phyloP scores from a whole-genome alignment of 2,888 invertebrate species.

The Hydroisotoma schaefferi region DNA sequence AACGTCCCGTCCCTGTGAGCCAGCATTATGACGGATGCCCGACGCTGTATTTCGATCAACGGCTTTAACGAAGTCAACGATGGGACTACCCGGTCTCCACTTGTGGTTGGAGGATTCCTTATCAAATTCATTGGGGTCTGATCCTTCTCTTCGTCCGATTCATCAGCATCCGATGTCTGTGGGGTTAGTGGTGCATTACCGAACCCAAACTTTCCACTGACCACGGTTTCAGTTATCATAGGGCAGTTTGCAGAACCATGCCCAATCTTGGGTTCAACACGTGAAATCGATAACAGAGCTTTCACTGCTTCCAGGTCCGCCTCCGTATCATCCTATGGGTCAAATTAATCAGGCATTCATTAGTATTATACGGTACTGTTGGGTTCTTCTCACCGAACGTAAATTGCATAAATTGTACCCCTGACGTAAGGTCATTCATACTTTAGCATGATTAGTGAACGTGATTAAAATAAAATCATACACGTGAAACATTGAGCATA shows the following conservation, averaged over 20 bases:
- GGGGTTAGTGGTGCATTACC: conserved; percentile 64
- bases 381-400: too few species aligned
- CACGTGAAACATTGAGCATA: too few species aligned
- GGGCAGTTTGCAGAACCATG: conserved; percentile 6
- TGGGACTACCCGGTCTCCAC: not conserved
- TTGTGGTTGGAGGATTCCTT: not conserved
- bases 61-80: not conserved
- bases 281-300: conserved; percentile 52
- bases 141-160: conserved; percentile 37
- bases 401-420: too few species aligned
- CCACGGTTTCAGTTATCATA: conserved; percentile 17
- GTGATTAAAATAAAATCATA: too few species aligned
- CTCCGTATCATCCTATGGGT: conserved; percentile 49
- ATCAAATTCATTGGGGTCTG: conserved; percentile 35
- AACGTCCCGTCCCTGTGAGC: conserved; percentile 78
- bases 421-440: too few species aligned
- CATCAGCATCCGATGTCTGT: conserved; percentile 80
- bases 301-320: conserved; percentile 54
- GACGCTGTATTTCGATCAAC: conserved; percentile 34
- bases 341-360: not conserved
- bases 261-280: not conserved
- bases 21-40: conserved; percentile 78
- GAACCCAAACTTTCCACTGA: conserved; percentile 49
- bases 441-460: too few species aligned
- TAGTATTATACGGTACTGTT: not conserved